Conservation (phyloP, 1,140 invertebrate genomes). For the Drosophila parabipectinata region DNA sequence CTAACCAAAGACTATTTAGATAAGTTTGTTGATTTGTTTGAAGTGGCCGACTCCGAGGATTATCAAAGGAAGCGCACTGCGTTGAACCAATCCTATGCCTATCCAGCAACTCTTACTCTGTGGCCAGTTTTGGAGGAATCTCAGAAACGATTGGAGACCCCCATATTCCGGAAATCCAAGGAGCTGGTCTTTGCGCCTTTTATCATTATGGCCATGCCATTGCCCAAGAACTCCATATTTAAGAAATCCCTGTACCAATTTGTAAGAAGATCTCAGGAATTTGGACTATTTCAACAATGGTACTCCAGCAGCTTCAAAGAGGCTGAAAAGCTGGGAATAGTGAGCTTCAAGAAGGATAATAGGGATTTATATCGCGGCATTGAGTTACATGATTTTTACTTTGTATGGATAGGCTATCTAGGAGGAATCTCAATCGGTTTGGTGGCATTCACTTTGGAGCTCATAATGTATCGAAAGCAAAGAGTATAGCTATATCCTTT, state of each 20-base stretch:
- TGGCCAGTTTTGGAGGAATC: constrained; percentile 48
- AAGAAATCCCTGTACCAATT: constrained; percentile 19
- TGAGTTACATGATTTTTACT: constrained; percentile 12
- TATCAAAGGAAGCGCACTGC: constrained; percentile 33
- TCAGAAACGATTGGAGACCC: constrained; percentile 15
- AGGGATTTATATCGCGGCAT: neutral
- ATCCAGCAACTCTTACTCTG: constrained; percentile 52
- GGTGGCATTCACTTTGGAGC: constrained; percentile 10
- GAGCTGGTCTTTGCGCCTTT: constrained; percentile 11
- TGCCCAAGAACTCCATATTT: constrained; percentile 45
- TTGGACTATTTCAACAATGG: constrained; percentile 37
- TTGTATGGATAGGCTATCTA: constrained; percentile 16
- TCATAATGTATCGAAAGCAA: neutral
- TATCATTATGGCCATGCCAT: constrained; percentile 14
- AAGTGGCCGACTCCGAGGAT: neutral
- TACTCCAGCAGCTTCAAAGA: constrained; percentile 11
- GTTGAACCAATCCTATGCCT: constrained; percentile 46
- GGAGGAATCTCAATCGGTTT: neutral
- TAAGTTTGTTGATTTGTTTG: constrained; percentile 11
- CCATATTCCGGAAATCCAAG: constrained; percentile 45
- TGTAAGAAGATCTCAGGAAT: neutral
- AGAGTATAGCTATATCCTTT: neutral
- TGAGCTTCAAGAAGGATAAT: constrained; percentile 4
- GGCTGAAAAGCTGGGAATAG: constrained; percentile 13
- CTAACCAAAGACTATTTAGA: neutral